phyloP scores from a whole-genome alignment of 2,888 invertebrate genomes.

The Rhopalosiphum nymphaeae region DNA sequence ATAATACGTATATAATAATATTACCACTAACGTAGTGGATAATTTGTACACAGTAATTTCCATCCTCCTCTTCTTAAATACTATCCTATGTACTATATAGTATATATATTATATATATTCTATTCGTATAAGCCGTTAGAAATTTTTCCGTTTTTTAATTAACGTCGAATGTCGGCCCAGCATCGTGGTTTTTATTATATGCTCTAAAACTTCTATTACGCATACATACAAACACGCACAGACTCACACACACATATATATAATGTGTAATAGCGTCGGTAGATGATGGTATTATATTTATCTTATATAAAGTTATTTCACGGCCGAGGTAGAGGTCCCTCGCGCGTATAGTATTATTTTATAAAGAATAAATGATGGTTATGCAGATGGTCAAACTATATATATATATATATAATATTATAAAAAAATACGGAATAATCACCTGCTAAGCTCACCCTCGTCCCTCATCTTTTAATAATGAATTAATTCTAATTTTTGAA shows the following conservation, averaged over 20 bases:
- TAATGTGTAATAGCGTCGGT: neutral
- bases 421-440: neutral
- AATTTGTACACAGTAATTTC: neutral
- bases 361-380: neutral
- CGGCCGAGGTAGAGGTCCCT: neutral
- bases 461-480: neutral
- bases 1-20: neutral
- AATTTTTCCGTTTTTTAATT: neutral
- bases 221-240: neutral
- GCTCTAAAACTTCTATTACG: neutral
- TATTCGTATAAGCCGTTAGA: neutral
- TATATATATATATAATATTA: neutral
- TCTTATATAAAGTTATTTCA: slow-evolving; percentile 10
- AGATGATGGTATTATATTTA: neutral
- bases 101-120: neutral
- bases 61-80: neutral
- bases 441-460: neutral
- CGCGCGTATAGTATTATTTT: neutral
- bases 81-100: neutral
- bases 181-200: neutral
- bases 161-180: neutral
- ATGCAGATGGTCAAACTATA: neutral
- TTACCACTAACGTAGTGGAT: neutral
- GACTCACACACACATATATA: neutral
- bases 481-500: neutral